Conservation (phyloP, 2,797 vertebrate species). For the Molossus molossus region DNA sequence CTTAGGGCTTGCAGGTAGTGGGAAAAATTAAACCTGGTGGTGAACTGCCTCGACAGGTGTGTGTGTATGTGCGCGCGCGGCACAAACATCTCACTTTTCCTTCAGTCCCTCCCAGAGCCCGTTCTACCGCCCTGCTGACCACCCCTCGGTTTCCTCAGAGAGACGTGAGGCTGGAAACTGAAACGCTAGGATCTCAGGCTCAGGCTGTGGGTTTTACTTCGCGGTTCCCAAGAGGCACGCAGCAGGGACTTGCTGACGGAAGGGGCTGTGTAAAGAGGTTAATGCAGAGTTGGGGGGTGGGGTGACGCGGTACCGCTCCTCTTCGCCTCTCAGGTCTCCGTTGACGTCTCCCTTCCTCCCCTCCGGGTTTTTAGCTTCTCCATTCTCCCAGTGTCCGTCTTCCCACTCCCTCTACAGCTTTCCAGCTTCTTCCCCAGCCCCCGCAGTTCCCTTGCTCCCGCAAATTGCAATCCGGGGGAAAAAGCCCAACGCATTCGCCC, state of each 20-base stretch:
- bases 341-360: slow-evolving; percentile 70
- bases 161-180: neutral
- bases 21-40: neutral
- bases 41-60: neutral
- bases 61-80: no score
- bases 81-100: neutral
- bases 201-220: slow-evolving; percentile 35
- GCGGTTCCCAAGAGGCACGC: slow-evolving; percentile 39
- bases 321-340: slow-evolving; percentile 19
- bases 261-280: slow-evolving; percentile 49
- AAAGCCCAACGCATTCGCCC: slow-evolving; percentile 33
- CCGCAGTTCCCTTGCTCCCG: slow-evolving; percentile 67
- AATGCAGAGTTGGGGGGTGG: slow-evolving; percentile 59
- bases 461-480: slow-evolving; percentile 67
- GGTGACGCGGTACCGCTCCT: slow-evolving; percentile 36
- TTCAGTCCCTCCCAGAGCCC: neutral
- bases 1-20: slow-evolving; percentile 90
- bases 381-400: neutral
- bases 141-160: neutral
- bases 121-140: neutral
- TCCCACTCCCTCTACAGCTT: slow-evolving; percentile 15
- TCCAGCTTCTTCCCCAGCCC: slow-evolving; percentile 29
- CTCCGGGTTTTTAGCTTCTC: slow-evolving; percentile 23
- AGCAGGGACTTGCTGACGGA: slow-evolving; percentile 18
- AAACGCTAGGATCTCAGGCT: neutral